These are phyloP conservation scores for Scrobipalpa atriplicella DNA, from an alignment of 2,888 invertebrate genomes.

Conservation along the genomic window DNA sequence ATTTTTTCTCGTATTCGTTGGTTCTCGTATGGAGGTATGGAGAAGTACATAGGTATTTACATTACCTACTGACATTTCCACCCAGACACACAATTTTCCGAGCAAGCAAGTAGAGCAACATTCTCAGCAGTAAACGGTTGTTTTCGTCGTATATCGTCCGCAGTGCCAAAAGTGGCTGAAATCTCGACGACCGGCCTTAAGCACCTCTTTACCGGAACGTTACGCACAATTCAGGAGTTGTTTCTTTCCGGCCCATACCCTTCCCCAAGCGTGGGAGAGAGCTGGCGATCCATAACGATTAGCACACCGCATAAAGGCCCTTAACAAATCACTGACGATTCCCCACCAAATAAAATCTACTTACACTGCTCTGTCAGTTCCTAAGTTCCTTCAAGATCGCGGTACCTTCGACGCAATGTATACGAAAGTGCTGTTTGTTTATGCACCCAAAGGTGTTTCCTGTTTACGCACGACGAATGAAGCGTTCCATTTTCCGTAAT, in stretches of 20 bases:
- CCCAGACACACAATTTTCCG: no score
- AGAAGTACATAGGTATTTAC: no score
- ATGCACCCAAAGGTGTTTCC: background rate
- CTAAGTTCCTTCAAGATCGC: background rate
- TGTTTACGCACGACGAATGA: constrained; percentile 32
- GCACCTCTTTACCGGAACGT: constrained; percentile 18
- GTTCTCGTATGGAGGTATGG: no score
- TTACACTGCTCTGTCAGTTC: background rate
- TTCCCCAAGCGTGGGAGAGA: constrained; percentile 17
- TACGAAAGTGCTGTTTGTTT: background rate
- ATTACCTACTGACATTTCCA: no score
- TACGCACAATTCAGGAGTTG: constrained; percentile 12
- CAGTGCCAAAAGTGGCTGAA: constrained; percentile 8
- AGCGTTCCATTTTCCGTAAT: constrained; percentile 54
- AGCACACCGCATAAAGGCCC: constrained; percentile 22
- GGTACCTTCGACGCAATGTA: background rate
- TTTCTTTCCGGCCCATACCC: constrained; percentile 6
- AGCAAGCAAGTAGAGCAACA: background rate
- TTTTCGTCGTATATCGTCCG: background rate
- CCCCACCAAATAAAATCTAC: background rate
- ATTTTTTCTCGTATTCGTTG: no score
- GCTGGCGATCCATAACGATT: constrained; percentile 14
- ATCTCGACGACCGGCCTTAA: constrained; percentile 6
- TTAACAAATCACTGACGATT: background rate
- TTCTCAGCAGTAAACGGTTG: background rate